phyloP scores from a whole-genome alignment of 2,888 invertebrate species.

The Phortica magna region DNA sequence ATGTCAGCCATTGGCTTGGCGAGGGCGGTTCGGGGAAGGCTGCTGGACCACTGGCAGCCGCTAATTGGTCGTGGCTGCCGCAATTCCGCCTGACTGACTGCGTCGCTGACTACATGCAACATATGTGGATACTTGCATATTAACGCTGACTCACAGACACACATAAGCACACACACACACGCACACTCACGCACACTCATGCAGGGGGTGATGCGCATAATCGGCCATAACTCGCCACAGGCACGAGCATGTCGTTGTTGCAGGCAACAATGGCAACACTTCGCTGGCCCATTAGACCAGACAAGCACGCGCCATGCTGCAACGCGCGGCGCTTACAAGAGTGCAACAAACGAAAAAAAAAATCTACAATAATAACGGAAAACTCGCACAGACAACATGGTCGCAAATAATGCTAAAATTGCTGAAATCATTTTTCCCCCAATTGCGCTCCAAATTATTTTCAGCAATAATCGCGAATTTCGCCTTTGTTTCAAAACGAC shows the following conservation, averaged over 20 bases:
- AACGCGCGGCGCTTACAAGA: not conserved
- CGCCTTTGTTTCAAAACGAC: too few relatives aligned
- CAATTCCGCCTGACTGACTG: not conserved
- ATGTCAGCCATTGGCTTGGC: too few relatives aligned
- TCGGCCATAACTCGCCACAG: not conserved
- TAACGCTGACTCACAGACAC: not conserved
- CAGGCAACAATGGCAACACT: too few relatives aligned
- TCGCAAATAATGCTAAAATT: too few relatives aligned
- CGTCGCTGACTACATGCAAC: not conserved
- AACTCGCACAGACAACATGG: too few relatives aligned
- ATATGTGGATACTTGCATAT: slow-evolving; percentile 1
- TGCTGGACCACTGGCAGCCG: not conserved
- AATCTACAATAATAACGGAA: not conserved
- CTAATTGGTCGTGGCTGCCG: not conserved
- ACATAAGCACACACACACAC: not conserved
- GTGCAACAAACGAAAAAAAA: not conserved
- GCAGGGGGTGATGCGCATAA: not conserved
- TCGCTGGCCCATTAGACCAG: not conserved
- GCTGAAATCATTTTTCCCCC: not conserved
- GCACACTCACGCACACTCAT: not conserved
- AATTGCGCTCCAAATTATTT: not conserved
- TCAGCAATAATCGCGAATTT: not conserved
- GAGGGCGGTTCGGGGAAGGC: not conserved
- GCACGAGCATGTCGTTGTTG: not conserved
- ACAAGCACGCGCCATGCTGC: not conserved